Evolutionary conservation across 1,140 invertebrate genomes (phyloP), one percentile per base, ranked within the genome.

Genomic region (Rhynchophorus ferrugineus): DNA sequence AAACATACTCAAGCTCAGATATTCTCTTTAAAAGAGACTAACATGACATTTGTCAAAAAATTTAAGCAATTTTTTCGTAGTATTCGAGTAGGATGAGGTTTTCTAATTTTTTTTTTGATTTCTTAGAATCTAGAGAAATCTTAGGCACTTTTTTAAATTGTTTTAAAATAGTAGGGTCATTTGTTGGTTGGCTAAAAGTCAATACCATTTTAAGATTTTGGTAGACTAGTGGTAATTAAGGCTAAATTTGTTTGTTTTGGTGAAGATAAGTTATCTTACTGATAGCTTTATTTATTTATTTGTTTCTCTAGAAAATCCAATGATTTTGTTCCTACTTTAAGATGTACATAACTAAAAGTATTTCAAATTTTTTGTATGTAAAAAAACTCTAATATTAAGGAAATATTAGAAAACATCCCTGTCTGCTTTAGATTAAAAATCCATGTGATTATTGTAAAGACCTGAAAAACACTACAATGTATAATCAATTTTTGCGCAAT

Each of bases 1-100:
- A 49, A 44, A 37, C 24, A 49, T 47, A 39, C 49, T 52, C 54
- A 52, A 44, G 41, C 44, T 24, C 14, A 48, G 38, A 36, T 44
- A 16, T 43, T 49, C 43, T 22, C 45, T 54, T 46, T 16, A 52
- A 14, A 44, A 56, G 33, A 48, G 44, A 13, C 33, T 24, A 42
- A 21, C 39, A 22, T 21, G 29, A 22, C 33, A 47, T 21, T 49
- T 44, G 19, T 51, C 38, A 38, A 5, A n/a, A n/a, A 38, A 5
- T 17, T 13, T 13, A 38, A 38, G 11, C 11, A 17, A 38, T 38
- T 38, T 13, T 17, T n/a, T n/a, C 13, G 16, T 13, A 38, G 11
- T 38, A 38, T 17, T 13, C 13, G 38, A 41, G 14, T 11, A 41
- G 16, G 16, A 19, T 19, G 16, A 18, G 19, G 38, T 16, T 18